Percentiles rank a stretch among this genome's conserved stretches.
Conservation (phyloP, 2,888 invertebrate species). For the Magallana nippona region DNA sequence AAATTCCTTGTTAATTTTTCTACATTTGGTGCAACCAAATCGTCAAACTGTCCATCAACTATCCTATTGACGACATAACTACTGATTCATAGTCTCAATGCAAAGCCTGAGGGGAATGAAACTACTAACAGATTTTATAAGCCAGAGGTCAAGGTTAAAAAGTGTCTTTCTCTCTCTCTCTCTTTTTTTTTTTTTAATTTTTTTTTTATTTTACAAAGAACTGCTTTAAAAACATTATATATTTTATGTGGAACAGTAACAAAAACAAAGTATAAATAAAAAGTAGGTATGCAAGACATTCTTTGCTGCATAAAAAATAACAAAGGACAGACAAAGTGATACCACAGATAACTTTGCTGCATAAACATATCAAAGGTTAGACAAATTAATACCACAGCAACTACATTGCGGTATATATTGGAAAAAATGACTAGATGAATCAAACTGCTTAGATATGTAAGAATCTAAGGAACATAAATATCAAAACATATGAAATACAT, state of each 20-base stretch:
- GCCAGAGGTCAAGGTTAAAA: background rate
- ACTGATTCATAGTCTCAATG: no score
- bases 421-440: background rate
- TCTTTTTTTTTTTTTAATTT: no score
- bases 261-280: background rate
- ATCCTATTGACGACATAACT: no score
- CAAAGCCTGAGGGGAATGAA: no score
- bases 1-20: no score
- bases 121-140: background rate
- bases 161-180: background rate
- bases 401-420: background rate
- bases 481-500: constrained; percentile 9
- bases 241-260: background rate
- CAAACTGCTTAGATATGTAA: background rate
- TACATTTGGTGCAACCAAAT: no score
- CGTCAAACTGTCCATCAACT: no score
- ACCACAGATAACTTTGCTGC: background rate
- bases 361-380: constrained; percentile 2
- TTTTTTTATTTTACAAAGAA: background rate
- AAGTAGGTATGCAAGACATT: constrained; percentile 1
- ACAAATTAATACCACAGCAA: constrained; percentile 9
- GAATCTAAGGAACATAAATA: background rate
- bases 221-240: constrained; percentile 8
- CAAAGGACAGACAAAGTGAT: background rate
- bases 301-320: constrained; percentile 15